Conservation (phyloP, 37 sponge, comb jelly and placozoan species). For the Cladorhizidae sp. region DNA sequence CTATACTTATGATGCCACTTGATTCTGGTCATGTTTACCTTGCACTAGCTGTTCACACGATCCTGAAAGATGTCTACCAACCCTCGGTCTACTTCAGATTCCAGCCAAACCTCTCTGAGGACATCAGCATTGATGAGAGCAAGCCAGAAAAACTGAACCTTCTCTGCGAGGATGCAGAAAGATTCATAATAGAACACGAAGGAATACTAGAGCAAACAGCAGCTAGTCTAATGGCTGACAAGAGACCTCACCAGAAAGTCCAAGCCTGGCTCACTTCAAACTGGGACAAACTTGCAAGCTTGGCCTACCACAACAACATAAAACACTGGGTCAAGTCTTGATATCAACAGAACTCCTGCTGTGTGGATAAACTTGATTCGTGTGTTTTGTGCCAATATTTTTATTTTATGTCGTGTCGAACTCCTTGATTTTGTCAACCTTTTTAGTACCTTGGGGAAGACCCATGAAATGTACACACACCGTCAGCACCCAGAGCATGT, state of each 20-base stretch:
- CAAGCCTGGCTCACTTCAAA: conserved; percentile 18
- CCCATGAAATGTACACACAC: no score
- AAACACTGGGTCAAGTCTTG: not conserved
- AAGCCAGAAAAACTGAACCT: conserved; percentile 55
- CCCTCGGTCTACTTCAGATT: conserved; percentile 76
- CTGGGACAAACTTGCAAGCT: conserved; percentile 10
- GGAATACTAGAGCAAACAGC: conserved; percentile 8
- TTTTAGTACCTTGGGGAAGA: no score
- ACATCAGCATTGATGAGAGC: conserved; percentile 77
- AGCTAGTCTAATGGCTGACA: conserved; percentile 17
- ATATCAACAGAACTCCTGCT: no score
- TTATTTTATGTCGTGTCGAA: no score
- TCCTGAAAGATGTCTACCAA: conserved; percentile 70
- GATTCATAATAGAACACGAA: conserved; percentile 22
- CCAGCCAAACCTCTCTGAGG: conserved; percentile 74
- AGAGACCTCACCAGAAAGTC: conserved; percentile 22
- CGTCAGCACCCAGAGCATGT: no score
- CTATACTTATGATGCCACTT: not conserved
- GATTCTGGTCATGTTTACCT: not conserved
- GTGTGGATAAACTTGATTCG: no score
- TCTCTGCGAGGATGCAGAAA: conserved; percentile 57
- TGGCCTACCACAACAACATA: not conserved
- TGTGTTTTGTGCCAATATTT: no score
- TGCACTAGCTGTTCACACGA: conserved; percentile 67
- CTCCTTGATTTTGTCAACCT: no score